These are phyloP conservation scores for Stomorhina lunata DNA, from an alignment of 2,888 invertebrate species.

Conservation along the genomic window DNA sequence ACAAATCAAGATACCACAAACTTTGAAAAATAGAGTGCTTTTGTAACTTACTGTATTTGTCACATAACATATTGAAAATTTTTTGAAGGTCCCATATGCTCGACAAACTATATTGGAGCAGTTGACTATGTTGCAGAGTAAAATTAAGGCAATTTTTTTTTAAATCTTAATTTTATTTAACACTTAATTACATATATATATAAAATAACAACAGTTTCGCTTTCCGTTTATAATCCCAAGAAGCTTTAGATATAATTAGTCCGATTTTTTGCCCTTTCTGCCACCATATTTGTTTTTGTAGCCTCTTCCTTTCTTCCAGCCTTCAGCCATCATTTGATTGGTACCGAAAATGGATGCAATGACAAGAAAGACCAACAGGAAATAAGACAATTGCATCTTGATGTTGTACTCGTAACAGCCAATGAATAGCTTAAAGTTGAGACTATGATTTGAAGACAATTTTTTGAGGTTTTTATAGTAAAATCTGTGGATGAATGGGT, in stretches of 20 bases:
- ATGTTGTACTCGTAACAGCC: not conserved
- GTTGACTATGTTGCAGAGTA: too few relatives aligned
- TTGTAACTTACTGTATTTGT: too few relatives aligned
- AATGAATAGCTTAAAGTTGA: not conserved
- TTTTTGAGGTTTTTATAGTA: constrained; percentile 25
- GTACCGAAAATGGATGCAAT: constrained; percentile 39
- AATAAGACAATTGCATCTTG: constrained; percentile 53
- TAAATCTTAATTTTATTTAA: too few relatives aligned
- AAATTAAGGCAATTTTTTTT: too few relatives aligned
- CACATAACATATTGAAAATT: too few relatives aligned
- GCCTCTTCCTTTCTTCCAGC: constrained; percentile 36
- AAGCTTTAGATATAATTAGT: not conserved
- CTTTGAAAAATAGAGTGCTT: too few relatives aligned
- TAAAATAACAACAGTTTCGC: too few relatives aligned
- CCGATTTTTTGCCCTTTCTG: constrained; percentile 25
- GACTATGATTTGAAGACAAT: constrained; percentile 15
- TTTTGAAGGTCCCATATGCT: too few relatives aligned
- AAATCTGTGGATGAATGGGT: not conserved
- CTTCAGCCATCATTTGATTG: constrained; percentile 51
- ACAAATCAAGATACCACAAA: too few relatives aligned
- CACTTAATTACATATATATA: too few relatives aligned
- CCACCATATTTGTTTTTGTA: not conserved
- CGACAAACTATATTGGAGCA: too few relatives aligned
- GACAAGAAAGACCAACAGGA: constrained; percentile 39
- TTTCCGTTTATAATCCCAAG: not conserved